Conservation (phyloP, 2,888 invertebrate genomes). For the Lycocerus yunnanus region DNA sequence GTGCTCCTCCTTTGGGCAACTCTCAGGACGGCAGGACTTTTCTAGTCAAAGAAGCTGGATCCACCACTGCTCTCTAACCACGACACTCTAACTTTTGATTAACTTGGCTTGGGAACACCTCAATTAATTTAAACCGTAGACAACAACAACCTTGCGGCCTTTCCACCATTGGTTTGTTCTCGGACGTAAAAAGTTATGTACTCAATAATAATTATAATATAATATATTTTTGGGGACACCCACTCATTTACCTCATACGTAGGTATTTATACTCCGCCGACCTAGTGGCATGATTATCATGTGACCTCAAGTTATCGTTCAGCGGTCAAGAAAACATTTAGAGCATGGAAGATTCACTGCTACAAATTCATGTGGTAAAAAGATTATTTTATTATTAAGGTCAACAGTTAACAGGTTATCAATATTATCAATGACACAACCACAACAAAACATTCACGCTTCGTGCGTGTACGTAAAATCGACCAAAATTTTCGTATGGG, state of each 20-base stretch:
- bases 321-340: conserved; percentile 27
- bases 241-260: background rate
- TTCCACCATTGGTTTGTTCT: too few species aligned
- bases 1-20: too few species aligned
- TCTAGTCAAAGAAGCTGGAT: too few species aligned
- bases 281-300: conserved; percentile 35
- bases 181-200: too few species aligned
- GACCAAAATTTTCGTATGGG: background rate
- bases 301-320: conserved; percentile 30
- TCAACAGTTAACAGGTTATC: conserved; percentile 10
- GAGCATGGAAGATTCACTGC: conserved; percentile 23
- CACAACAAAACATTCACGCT: background rate
- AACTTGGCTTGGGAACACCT: too few species aligned
- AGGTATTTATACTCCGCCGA: conserved; percentile 10
- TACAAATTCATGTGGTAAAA: conserved; percentile 14
- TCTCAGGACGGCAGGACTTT: too few species aligned
- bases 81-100: too few species aligned
- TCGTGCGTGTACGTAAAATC: background rate
- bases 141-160: too few species aligned
- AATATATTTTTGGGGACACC: background rate
- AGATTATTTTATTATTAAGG: conserved; percentile 16
- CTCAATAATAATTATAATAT: too few species aligned
- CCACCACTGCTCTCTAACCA: too few species aligned
- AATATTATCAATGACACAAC: background rate
- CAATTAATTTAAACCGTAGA: too few species aligned